Conservation (phyloP, 1,140 invertebrate species). For the Coboldia fuscipes region DNA sequence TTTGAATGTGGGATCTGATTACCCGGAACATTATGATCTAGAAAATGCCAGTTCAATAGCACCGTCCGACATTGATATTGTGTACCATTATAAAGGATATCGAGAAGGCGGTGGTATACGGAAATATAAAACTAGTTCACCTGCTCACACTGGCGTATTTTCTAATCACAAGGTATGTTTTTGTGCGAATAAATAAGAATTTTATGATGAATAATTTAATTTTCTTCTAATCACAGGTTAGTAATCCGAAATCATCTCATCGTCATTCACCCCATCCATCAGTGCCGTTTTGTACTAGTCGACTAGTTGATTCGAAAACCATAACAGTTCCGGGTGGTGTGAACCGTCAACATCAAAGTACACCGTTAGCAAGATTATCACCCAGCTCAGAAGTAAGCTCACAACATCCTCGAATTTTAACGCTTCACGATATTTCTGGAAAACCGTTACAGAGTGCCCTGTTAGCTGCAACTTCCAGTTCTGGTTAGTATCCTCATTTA, state of each 20-base stretch:
- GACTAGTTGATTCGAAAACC: too few relatives aligned
- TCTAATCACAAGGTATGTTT: too few relatives aligned
- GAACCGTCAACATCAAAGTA: constrained; percentile 57
- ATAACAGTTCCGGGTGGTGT: constrained; percentile 29
- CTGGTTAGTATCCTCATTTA: too few relatives aligned
- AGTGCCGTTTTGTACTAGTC: constrained; percentile 41
- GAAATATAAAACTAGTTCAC: constrained; percentile 73
- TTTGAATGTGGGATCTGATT: constrained; percentile 42
- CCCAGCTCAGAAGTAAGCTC: constrained; percentile 80
- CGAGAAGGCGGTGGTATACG: constrained; percentile 54
- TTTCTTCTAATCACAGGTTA: too few relatives aligned
- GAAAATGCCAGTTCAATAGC: constrained; percentile 95
- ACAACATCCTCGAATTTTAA: constrained; percentile 76
- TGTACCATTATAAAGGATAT: constrained; percentile 90
- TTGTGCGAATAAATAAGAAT: too few relatives aligned
- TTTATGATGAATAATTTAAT: too few relatives aligned
- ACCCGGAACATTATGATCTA: constrained; percentile 88
- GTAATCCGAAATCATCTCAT: too few relatives aligned
- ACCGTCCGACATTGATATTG: constrained; percentile 90
- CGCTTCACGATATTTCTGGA: constrained; percentile 79
- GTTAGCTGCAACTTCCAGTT: constrained; percentile 67
- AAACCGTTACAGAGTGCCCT: constrained; percentile 75
- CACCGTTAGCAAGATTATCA: constrained; percentile 69
- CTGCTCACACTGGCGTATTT: too few relatives aligned
- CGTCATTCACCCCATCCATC: constrained; percentile 46